Evolutionary conservation across 37 sponge, comb jelly and placozoan genomes (phyloP), one percentile per base, ranked within the genome.

Genomic region (Diacarnus erythraeanus): DNA sequence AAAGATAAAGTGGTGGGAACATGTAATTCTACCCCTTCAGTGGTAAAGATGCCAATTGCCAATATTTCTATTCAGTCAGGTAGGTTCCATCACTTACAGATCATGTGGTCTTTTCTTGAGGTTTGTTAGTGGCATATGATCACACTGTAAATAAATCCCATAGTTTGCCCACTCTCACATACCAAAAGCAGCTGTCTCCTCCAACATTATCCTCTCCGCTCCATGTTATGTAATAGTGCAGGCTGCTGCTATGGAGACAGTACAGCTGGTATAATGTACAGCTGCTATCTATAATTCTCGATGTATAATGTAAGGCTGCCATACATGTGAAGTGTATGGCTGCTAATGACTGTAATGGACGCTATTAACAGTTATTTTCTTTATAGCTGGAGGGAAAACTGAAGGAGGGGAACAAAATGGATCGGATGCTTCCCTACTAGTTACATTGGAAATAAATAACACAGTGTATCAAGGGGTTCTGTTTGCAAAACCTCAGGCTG

Each of bases 51-150:
- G 81, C 85, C 85, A 21, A 80, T 84, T 36, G 76, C 90, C 23
- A 89, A 84, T 66, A 89, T 89, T 36, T 71, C 85, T 22, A 80
- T 89, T 64, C 80, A 84, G 37, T 76, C 90, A 71, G 76, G 84
- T 84, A 31, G 18, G 80, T 69, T 57, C n/a, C n/a, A n/a, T n/a
- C n/a, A n/a, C n/a, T n/a, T n/a, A n/a, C n/a, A n/a, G n/a, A n/a
- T n/a, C n/a, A n/a, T n/a, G n/a, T n/a, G n/a, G n/a, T n/a, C n/a
- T n/a, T n/a, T n/a, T n/a, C n/a, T n/a, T n/a, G n/a, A n/a, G n/a
- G n/a, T n/a, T n/a, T n/a, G n/a, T n/a, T n/a, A n/a, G n/a, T n/a
- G n/a, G n/a, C n/a, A n/a, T n/a, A n/a, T n/a, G n/a, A n/a, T n/a
- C n/a, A n/a, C n/a, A n/a, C n/a, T n/a, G n/a, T n/a, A n/a, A n/a